Base-by-base conservation (phyloP, 1,140 invertebrate genomes). In the Calephelis virginiensis region DNA sequence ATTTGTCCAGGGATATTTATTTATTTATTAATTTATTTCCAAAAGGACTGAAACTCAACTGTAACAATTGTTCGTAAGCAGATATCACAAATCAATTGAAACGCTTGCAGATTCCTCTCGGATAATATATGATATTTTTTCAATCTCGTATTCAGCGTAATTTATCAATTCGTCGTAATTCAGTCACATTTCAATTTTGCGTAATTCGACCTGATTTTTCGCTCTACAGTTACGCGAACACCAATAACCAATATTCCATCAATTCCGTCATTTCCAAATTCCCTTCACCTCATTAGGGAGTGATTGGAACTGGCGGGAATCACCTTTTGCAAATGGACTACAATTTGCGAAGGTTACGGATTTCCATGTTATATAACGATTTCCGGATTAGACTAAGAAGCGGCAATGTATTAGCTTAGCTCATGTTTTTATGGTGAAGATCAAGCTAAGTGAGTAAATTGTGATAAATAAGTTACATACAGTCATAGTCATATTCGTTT, bases 321-420 rank as follows among this genome's bases (percentile, higher is more conserved):
- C 64, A 67, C 60, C 60, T 56, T 70, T 70, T 66, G 68, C 68
- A 70, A 70, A 70, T 70, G 65, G 60, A 53, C 64, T 59, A 64
- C 64, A 63, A 70, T 70, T 70, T 70, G 64, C 68, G 61, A 66
- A 61, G 43, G 64, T 64, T 49, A 66, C 61, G 49, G 64, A 60
- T 50, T 63, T 59, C 50, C 64, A 28, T 62, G 68, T 63, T 63
- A 70, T 60, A 66, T 63, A 70, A 70, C 59, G 63, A 70, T 66
- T 70, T 66, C 60, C 68, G 64, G 17, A 5, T 10, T 56, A 56
- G 11, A 11, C 14, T 56, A 11, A 28, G 50, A 56, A 11, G 5
- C 50, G 5, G 10, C 6, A 28, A 6, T 4, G 50, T 14, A 28
- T 53, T 53, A 7, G 14, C 4, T 50, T 50, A 50, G 49, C 8